Evolutionary conservation across 2,888 invertebrate species (phyloP), one percentile per base, ranked within the genome.

Genomic region (Oligia strigilis): DNA sequence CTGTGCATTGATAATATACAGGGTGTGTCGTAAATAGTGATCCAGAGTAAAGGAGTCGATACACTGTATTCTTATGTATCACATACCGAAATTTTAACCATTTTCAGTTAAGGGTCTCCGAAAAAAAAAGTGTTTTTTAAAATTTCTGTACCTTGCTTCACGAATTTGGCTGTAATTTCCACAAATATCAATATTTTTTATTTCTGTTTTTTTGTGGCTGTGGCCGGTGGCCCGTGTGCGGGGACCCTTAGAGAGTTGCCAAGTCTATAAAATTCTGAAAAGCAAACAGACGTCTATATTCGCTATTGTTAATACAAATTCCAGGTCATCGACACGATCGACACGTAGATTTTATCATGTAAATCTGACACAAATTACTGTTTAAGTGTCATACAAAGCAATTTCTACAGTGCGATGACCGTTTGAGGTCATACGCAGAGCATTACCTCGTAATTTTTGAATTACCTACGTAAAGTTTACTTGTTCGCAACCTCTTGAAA

Each of bases 271-370:
- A 66, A 23, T 64, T 64, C 64, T 64, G 65, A 52, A 69, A 23
- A 52, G 52, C 36, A 23, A 19, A 36, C 23, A 52, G 29, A 70
- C 9, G 49, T 36, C 23, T 36, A 52, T 6, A 76, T 55, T 79
- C 13, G 40, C 49, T 62, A 40, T 29, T 80, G 60, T 43, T 46
- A 17, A 4, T 49, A 77, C 8, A 66, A 66, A 72, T 65, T 76
- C 52, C 55, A 71, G 84, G 84, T 84, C 67, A 74, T 84, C 73
- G 84, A 80, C 75, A 65, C 4, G 49, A 74, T 84, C 73, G 84
- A 80, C 75, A 65, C 4, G 43, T 62, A 65, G 40, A 11, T 69
- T 65, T 79, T 70, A 87, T 79, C 69, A 84, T 84, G 75, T 75
- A 78, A 79, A 83, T 75, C 73, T 65, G 72, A 71, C 29, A 40